phyloP scores from a whole-genome alignment of 1,140 invertebrate genomes.

The Bombyx mandarina region DNA sequence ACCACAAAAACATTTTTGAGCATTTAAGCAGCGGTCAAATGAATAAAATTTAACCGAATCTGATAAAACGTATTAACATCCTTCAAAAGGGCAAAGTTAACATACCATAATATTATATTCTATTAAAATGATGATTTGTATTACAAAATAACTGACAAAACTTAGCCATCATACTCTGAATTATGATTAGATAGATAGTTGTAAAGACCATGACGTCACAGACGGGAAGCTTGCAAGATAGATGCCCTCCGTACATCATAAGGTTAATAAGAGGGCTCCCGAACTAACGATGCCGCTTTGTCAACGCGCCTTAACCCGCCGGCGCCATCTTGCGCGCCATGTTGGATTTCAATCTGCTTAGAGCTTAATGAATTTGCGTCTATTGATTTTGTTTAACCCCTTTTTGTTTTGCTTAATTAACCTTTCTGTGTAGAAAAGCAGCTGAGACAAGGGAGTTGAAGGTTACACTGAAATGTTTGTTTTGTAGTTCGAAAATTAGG shows the following conservation, averaged over 20 bases:
- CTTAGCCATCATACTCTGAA: too few relatives aligned
- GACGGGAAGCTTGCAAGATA: slow-evolving; percentile 34
- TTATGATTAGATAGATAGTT: not conserved
- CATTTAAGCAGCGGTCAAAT: too few relatives aligned
- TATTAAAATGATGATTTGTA: too few relatives aligned
- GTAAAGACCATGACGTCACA: slow-evolving; percentile 16
- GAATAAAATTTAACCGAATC: too few relatives aligned
- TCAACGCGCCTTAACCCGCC: slow-evolving; percentile 61
- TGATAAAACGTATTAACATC: too few relatives aligned
- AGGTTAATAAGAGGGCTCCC: slow-evolving; percentile 68
- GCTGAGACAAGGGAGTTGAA: slow-evolving; percentile 32
- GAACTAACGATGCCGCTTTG: slow-evolving; percentile 66
- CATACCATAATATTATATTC: too few relatives aligned
- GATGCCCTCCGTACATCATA: slow-evolving; percentile 66
- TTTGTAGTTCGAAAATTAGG: slow-evolving; percentile 2
- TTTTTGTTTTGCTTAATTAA: slow-evolving; percentile 71
- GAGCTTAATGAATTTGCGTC: slow-evolving; percentile 68
- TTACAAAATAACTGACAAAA: too few relatives aligned
- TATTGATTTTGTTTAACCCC: slow-evolving; percentile 70
- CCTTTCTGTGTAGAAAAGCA: slow-evolving; percentile 51
- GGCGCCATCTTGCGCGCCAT: slow-evolving; percentile 64
- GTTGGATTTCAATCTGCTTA: slow-evolving; percentile 69
- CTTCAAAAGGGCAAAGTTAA: too few relatives aligned
- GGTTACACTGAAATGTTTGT: slow-evolving; percentile 17
- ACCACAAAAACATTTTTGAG: too few relatives aligned